A percentile compares a stretch with the other conserved stretches of the same genome.
phyloP scores from a whole-genome alignment of 2,113 vertebrate species.

The Gracilinanus agilis region DNA sequence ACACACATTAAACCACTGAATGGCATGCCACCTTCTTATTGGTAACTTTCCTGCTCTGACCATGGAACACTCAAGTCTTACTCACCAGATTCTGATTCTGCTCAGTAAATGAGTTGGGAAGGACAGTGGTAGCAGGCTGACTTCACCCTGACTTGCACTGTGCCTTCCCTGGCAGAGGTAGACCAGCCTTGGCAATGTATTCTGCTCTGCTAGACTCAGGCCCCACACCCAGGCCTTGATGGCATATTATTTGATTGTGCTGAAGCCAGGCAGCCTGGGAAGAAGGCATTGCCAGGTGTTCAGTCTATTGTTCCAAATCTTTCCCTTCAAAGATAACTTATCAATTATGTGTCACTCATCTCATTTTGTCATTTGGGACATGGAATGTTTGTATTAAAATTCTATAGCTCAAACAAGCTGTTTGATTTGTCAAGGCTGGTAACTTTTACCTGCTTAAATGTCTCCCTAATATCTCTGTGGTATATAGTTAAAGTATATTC shows the following conservation, averaged over 20 bases:
- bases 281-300: conserved; percentile 61
- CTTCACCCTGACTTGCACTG: background rate
- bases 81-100: background rate
- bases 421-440: too few relatives aligned
- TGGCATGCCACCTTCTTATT: conserved; percentile 54
- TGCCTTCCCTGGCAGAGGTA: rapidly evolving
- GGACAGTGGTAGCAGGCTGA: conserved; percentile 11
- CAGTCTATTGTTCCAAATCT: conserved; percentile 31
- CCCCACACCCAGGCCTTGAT: conserved; percentile 2
- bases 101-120: background rate
- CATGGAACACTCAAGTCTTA: background rate
- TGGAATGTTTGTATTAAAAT: too few relatives aligned
- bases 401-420: too few relatives aligned
- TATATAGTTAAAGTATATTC: too few relatives aligned
- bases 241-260: background rate
- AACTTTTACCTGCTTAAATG: too few relatives aligned
- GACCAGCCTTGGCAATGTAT: background rate
- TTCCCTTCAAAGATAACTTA: background rate
- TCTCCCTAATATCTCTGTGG: too few relatives aligned
- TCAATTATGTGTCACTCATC: too few relatives aligned
- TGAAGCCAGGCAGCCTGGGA: conserved; percentile 52
- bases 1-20: conserved; percentile 65
- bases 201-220: background rate
- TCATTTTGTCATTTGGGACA: too few relatives aligned
- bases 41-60: conserved; percentile 29